A percentile compares a stretch with the other conserved stretches of the same genome.
These are phyloP conservation scores for Borostomias antarcticus DNA, from an alignment of 2,797 vertebrate species.

Conservation along the genomic window DNA sequence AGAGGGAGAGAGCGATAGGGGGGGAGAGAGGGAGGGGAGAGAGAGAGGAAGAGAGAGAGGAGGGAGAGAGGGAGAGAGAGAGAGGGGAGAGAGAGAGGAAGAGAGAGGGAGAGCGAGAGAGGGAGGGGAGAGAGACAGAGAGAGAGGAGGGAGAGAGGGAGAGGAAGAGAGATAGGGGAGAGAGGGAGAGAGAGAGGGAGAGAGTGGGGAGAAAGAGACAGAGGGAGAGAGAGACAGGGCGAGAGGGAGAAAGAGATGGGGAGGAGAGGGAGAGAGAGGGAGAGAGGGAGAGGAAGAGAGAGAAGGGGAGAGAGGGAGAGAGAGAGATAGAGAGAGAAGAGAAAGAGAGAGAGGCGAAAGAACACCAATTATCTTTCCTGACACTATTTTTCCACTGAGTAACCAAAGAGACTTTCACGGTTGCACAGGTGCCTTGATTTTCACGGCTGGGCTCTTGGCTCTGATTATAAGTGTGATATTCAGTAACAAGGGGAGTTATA, in stretches of 20 bases:
- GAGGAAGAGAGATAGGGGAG: too few relatives aligned
- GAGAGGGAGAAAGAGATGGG: neutral
- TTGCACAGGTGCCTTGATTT: constrained; percentile 10
- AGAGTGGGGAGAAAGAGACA: too few relatives aligned
- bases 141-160: too few relatives aligned
- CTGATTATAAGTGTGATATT: constrained; percentile 19
- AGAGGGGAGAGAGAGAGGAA: too few relatives aligned
- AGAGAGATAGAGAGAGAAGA: constrained; percentile 34
- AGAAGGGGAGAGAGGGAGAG: constrained; percentile 20
- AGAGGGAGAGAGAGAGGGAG: too few relatives aligned
- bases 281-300: neutral
- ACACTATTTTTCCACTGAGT: neutral
- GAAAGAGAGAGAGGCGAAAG: constrained; percentile 30
- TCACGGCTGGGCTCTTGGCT: neutral
- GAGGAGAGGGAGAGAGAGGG: neutral
- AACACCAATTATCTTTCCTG: neutral
- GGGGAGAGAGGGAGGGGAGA: too few relatives aligned
- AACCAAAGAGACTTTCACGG: neutral
- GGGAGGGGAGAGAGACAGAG: too few relatives aligned
- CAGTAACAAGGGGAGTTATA: constrained; percentile 6
- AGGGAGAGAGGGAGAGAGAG: too few relatives aligned
- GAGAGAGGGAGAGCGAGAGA: too few relatives aligned
- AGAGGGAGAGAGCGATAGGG: neutral
- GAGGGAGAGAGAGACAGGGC: neutral
- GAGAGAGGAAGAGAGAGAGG: too few relatives aligned